phyloP scores from a whole-genome alignment of 2,797 vertebrate species.

The Sciurus carolinensis region DNA sequence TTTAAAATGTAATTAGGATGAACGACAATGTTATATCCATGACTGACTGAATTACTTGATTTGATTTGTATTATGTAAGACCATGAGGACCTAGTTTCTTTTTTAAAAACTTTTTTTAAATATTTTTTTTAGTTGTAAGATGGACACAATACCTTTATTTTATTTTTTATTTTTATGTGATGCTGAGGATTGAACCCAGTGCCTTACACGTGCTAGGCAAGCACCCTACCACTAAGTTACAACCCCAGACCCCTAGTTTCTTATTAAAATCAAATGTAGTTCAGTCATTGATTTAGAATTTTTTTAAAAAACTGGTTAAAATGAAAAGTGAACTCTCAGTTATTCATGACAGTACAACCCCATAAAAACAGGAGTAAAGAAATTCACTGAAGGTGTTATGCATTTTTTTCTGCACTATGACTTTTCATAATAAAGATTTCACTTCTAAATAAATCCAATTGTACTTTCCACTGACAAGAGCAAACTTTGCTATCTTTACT shows the following conservation, averaged over 20 bases:
- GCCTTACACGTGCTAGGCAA: too few species aligned
- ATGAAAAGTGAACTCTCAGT: conserved; percentile 12
- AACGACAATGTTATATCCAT: not conserved
- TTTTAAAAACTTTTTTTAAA: not conserved
- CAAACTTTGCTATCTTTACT: conserved; percentile 12
- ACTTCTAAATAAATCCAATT: conserved; percentile 58
- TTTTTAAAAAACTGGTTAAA: conserved; percentile 41
- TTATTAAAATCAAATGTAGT: conserved; percentile 29
- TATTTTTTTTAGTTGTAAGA: too few species aligned
- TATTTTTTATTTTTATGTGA: too few species aligned
- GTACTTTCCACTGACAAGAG: conserved; percentile 43
- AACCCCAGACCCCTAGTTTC: not conserved
- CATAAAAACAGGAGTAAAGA: conserved; percentile 20
- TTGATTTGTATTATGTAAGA: conserved; percentile 42
- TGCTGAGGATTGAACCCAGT: too few species aligned
- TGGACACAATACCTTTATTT: too few species aligned
- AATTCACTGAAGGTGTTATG: conserved; percentile 35
- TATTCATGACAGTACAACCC: not conserved
- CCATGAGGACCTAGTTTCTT: not conserved
- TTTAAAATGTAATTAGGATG: conserved; percentile 68
- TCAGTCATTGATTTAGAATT: conserved; percentile 4
- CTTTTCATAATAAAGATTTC: conserved; percentile 53
- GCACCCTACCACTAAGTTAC: too few species aligned
- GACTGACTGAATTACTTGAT: conserved; percentile 6
- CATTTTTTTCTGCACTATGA: not conserved